A percentile compares a stretch with the other conserved stretches of the same genome.
Evolutionary conservation across 2,113 vertebrate species (phyloP).

Genomic region (Leptodactylus fuscus): DNA sequence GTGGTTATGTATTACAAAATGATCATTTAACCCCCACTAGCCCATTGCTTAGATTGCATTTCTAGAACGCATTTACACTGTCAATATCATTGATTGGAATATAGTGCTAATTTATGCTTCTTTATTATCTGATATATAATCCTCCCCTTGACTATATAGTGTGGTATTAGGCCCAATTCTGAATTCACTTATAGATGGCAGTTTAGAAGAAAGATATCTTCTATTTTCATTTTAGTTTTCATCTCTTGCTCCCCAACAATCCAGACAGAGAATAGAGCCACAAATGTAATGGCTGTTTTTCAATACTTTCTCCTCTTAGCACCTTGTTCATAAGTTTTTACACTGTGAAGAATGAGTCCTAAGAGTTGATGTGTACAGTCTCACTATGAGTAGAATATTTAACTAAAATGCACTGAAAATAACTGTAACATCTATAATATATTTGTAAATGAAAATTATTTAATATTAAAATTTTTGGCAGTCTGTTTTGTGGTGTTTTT

Average conservation of each 20-base stretch:
- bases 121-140: neutral
- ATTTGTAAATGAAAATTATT: constrained; percentile 9
- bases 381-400: constrained; percentile 16
- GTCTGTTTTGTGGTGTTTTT: neutral
- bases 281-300: neutral
- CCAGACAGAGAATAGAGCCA: constrained; percentile 17
- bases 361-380: constrained; percentile 21
- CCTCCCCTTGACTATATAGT: neutral
- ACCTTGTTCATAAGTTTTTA: constrained; percentile 29
- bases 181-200: neutral
- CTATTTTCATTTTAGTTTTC: constrained; percentile 25
- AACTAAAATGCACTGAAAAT: constrained; percentile 54
- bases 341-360: constrained; percentile 45
- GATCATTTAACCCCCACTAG: neutral
- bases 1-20: too few relatives aligned
- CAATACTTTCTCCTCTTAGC: constrained; percentile 28
- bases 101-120: neutral
- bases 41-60: too few relatives aligned
- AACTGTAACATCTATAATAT: constrained; percentile 37
- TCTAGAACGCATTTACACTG: too few relatives aligned
- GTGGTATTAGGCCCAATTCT: neutral
- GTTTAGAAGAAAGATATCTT: neutral
- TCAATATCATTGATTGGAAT: too few relatives aligned
- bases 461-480: too few relatives aligned
- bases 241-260: constrained; percentile 1